Evolutionary conservation across 2,888 invertebrate genomes (phyloP).

Genomic region (Eupsilia transversa): DNA sequence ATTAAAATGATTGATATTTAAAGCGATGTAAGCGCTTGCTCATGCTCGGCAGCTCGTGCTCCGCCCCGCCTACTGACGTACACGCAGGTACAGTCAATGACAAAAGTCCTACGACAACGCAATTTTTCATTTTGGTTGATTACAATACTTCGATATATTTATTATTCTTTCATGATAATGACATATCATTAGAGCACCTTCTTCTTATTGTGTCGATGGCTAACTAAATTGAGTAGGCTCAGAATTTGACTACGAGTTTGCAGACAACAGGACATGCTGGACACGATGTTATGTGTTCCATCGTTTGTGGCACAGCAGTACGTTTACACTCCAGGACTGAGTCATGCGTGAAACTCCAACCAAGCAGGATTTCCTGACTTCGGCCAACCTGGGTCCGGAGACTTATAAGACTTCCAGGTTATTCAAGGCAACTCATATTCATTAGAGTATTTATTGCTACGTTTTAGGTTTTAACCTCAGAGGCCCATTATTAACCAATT

Average conservation of each 20-base stretch:
- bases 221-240: neutral
- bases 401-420: neutral
- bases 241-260: neutral
- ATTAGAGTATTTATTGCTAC: neutral
- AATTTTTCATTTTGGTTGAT: neutral
- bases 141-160: too few relatives aligned
- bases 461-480: too few relatives aligned
- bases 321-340: neutral
- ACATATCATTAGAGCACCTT: neutral
- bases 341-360: neutral
- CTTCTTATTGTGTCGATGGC: neutral
- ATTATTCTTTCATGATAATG: neutral
- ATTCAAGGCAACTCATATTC: neutral
- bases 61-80: slow-evolving; percentile 23
- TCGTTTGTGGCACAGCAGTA: neutral
- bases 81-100: slow-evolving; percentile 15
- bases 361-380: neutral
- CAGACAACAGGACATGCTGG: neutral
- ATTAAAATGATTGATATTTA: slow-evolving; percentile 34
- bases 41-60: slow-evolving; percentile 26
- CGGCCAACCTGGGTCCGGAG: neutral
- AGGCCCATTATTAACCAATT: neutral
- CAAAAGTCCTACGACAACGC: neutral
- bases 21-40: slow-evolving; percentile 14
- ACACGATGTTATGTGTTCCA: neutral